These are phyloP conservation scores for Ianthella basta DNA, from an alignment of 37 sponge, comb jelly and placozoan genomes.

Conservation along the genomic window DNA sequence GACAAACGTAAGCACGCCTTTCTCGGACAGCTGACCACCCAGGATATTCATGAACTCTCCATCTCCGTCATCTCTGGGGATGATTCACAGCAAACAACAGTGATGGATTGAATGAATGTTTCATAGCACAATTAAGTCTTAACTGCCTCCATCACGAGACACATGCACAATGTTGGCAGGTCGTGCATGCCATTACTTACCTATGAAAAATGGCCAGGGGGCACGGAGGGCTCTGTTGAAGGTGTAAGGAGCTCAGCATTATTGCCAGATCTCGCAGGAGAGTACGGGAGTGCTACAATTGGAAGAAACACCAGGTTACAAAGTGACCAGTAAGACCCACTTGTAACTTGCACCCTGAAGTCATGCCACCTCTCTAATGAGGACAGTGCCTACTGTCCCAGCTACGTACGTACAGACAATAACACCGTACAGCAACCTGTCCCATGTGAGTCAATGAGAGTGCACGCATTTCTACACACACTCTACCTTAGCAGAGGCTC, in stretches of 20 bases:
- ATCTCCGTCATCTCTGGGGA: slow-evolving; percentile 85
- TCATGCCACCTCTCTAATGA: no score
- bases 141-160: no score
- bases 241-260: slow-evolving; percentile 57
- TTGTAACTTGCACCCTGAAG: no score
- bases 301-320: neutral
- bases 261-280: slow-evolving; percentile 85
- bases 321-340: no score
- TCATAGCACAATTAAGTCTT: no score
- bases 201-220: slow-evolving; percentile 50
- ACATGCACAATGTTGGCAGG: no score
- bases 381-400: no score
- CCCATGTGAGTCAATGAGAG: no score
- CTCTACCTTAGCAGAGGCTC: slow-evolving; percentile 23
- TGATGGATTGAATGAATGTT: no score
- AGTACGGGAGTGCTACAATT: slow-evolving; percentile 34
- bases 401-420: neutral
- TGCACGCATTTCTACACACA: neutral
- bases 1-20: slow-evolving; percentile 72
- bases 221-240: slow-evolving; percentile 36
- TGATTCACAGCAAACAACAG: neutral
- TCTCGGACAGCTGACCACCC: slow-evolving; percentile 53
- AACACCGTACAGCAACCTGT: no score
- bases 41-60: slow-evolving; percentile 85
- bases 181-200: no score